Base-by-base conservation (phyloP, 1,140 invertebrate species). In the Heliconius nattereri region DNA sequence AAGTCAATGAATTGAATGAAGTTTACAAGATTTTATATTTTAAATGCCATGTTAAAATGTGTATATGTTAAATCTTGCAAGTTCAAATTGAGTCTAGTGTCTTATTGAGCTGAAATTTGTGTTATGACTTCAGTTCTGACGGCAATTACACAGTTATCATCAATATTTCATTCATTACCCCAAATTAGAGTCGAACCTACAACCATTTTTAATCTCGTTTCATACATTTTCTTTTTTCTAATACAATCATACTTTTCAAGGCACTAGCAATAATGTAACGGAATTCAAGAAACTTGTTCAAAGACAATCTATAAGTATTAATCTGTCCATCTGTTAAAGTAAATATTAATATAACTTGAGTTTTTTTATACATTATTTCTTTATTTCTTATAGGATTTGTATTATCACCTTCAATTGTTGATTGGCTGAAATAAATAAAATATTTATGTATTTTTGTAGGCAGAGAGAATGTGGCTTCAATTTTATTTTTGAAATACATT, bases 211-310 rank as follows among this genome's bases (percentile, higher is more conserved):
- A 80, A 40, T 80, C 75, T 26, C 49, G 82, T 32, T 85, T 90
- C 92, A 94, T 94, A 84, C 91, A 94, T 57, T 92, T 94, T 5
- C 92, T 82, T 35, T 85, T 89, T 66, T 92, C 90, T 72, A 94
- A 83, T 6, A 94, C 89, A 2, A 94, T 94, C 82, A 94, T 87
- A 78, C 76, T 88, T 35, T 94, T 94, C 52, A 92, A 82, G 0
- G 90, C 89, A n/a, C 87, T 91, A 0, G 92, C 92, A 26, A 94
- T 81, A 3, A 82, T 78, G 73, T 85, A 93, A 32, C 92, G 86
- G 1, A 94, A 57, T 73, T 92, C 92, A 5, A 92, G 90, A 60
- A 94, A 94, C 35, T 92, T 91, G 9, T 74, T 74, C 54, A 91
- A 78, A 40, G 86, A 88, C 8, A 94, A 73, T 40, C 89, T 82